Base-by-base conservation (phyloP, 2,888 invertebrate species). In the Phasia obesa region DNA sequence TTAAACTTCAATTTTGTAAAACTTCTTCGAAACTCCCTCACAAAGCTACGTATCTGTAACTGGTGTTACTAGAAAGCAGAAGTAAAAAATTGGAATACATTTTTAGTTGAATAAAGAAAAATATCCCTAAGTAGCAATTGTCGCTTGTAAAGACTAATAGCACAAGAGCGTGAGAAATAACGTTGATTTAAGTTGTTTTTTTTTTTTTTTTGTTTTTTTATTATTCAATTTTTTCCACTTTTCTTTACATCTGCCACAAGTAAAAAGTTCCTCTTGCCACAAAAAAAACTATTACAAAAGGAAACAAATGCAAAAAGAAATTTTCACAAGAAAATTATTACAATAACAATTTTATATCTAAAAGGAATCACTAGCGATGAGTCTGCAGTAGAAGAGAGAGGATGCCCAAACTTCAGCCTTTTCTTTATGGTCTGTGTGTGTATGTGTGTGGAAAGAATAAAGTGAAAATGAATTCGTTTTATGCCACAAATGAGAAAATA, bases 121-220 rank as follows among this genome's bases (percentile, higher is more conserved):
- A 60, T 81, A 78, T 81, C 81, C 77, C 81, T 74, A 71, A 84
- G 78, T 71, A 78, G 78, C 73, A 81, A 71, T 78, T 78, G 81
- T 78, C 81, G 81, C 81, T 81, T 84, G 77, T 78, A 78, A 75
- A 76, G 71, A 79, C 75, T 83, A 79, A 79, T 83, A 83, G 62
- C 79, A 76, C 42, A 71, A 79, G 75, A 83, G 83, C 79, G 83
- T 79, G 83, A 79, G 83, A 83, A 79, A 79, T 79, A 65, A 57
- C 49, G 55, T 79, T 71, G 75, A 53, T 35, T 47, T 59, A 55
- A 64, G 67, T 76, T 70, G 60, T 44, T 15, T 59, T 47, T 25
- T 25, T 25, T 62, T 60, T 47, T 27, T n/a, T 44, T 42, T 25
- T 25, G 53, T 67, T 53, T 49, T 47, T 47, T 23, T 1, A 35